Evolutionary conservation across 2,888 invertebrate species (phyloP).

Genomic region (Onthophagus sagittarius): DNA sequence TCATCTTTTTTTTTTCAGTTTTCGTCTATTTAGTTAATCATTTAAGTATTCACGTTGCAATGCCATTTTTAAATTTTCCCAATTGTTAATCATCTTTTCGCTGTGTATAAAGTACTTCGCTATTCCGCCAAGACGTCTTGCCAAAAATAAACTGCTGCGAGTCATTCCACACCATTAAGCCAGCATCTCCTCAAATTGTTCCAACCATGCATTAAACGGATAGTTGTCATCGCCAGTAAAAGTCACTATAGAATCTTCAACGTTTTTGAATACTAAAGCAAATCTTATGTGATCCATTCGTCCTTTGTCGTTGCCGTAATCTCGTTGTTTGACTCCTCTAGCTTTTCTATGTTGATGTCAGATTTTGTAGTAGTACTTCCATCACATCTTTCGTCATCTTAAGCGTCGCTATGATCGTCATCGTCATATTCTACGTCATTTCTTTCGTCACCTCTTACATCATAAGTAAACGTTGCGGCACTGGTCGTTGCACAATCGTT

Average conservation of each 20-base stretch:
- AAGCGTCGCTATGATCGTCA: too few species aligned
- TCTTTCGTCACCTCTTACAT: too few species aligned
- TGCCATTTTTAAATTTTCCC: conserved; percentile 27
- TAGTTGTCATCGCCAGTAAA: conserved; percentile 6
- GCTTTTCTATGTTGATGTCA: too few species aligned
- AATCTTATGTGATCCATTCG: background rate
- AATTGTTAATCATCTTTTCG: conserved; percentile 28
- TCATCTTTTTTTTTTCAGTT: too few species aligned
- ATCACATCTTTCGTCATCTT: too few species aligned
- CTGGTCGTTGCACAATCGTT: too few species aligned
- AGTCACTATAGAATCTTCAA: background rate
- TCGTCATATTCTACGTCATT: too few species aligned
- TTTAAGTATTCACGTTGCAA: conserved; percentile 27
- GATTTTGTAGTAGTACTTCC: too few species aligned
- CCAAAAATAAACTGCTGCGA: conserved; percentile 33
- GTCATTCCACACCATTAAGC: conserved; percentile 17
- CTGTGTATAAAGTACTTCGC: conserved; percentile 29
- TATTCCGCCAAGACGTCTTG: conserved; percentile 32
- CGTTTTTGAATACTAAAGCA: background rate
- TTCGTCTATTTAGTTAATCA: too few species aligned
- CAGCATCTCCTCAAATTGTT: conserved; percentile 33
- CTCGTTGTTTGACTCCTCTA: too few species aligned
- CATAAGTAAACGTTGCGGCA: too few species aligned
- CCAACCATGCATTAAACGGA: conserved; percentile 28
- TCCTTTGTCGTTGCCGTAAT: background rate